phyloP scores from a whole-genome alignment of 2,888 invertebrate species.

The Apodemia mormo region DNA sequence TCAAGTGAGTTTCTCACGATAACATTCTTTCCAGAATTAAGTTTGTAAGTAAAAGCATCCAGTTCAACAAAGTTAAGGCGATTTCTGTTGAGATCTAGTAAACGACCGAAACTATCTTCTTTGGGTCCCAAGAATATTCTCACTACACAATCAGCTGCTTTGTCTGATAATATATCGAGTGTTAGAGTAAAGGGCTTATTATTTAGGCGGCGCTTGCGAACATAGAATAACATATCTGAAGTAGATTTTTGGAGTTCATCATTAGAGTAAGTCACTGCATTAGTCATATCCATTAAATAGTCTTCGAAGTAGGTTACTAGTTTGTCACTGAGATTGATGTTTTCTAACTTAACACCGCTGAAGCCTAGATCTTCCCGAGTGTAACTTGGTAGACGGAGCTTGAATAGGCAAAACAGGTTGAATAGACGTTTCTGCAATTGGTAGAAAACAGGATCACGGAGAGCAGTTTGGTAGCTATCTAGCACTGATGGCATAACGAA shows the following conservation, averaged over 20 bases:
- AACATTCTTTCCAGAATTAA: constrained; percentile 84
- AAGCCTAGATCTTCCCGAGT: constrained; percentile 82
- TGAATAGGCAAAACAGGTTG: constrained; percentile 81
- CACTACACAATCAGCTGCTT: constrained; percentile 81
- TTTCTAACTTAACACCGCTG: constrained; percentile 84
- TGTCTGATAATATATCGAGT: constrained; percentile 79
- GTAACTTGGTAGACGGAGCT: constrained; percentile 82
- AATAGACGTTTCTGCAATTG: constrained; percentile 84
- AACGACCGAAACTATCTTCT: constrained; percentile 79
- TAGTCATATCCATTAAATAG: constrained; percentile 84
- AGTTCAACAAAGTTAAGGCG: constrained; percentile 84
- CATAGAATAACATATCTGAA: constrained; percentile 75
- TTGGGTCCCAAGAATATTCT: constrained; percentile 87
- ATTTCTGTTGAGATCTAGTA: constrained; percentile 81
- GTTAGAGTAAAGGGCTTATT: constrained; percentile 84
- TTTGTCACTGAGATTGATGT: constrained; percentile 81
- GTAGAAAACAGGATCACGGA: constrained; percentile 89
- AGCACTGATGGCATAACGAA: constrained; percentile 81
- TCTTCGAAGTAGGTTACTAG: constrained; percentile 86
- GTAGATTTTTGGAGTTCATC: constrained; percentile 72
- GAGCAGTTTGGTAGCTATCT: constrained; percentile 83
- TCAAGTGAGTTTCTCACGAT: constrained; percentile 84
- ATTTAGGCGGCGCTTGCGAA: constrained; percentile 84
- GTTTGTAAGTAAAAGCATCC: constrained; percentile 82
- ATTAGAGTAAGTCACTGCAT: constrained; percentile 75